Evolutionary conservation across 2,113 vertebrate species (phyloP).

Genomic region (Tetrao urogallus): DNA sequence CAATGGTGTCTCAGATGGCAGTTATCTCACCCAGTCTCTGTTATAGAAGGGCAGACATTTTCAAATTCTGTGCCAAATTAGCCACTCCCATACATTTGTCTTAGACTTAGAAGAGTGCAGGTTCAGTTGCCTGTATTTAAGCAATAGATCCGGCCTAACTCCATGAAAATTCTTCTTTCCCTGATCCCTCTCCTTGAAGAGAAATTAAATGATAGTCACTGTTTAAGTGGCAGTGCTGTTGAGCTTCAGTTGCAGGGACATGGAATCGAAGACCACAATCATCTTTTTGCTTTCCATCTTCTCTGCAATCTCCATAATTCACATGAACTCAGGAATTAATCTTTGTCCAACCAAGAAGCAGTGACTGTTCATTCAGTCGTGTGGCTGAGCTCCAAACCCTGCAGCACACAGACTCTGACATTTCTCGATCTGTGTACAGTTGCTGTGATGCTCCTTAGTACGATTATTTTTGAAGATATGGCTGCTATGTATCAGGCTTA

Average conservation of each 20-base stretch:
- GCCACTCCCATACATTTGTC: neutral
- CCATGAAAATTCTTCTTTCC: neutral
- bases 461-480: neutral
- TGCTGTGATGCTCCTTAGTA: neutral
- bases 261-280: neutral
- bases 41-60: neutral
- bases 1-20: neutral
- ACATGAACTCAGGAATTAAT: neutral
- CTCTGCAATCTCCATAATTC: neutral
- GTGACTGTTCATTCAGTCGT: neutral
- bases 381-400: neutral
- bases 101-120: neutral
- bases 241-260: neutral
- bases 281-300: neutral
- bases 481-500: accelerated
- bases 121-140: neutral
- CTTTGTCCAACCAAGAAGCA: neutral
- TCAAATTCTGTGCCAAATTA: neutral
- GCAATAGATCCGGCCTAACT: neutral
- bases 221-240: neutral
- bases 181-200: neutral
- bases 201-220: neutral
- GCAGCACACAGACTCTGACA: neutral
- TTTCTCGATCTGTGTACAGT: neutral
- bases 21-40: neutral